Conservation (phyloP, 1,140 invertebrate species). For the Zaprionus capensis region DNA sequence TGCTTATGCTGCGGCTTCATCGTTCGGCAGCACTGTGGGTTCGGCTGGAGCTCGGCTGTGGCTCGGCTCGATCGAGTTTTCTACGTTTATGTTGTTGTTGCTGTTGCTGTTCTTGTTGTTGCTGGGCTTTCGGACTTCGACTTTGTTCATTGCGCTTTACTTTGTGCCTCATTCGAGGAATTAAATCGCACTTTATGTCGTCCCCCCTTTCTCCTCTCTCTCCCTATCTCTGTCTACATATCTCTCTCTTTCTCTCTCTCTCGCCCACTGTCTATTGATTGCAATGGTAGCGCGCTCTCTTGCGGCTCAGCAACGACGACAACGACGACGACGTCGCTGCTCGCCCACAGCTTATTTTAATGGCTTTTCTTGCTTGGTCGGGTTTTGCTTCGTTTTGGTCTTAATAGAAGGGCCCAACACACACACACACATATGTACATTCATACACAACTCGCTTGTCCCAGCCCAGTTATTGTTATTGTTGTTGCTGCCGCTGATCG, state of each 20-base stretch:
- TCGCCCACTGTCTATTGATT: conserved; percentile 24
- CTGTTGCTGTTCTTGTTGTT: conserved; percentile 9
- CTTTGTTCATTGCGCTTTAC: conserved; percentile 81
- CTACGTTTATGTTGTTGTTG: conserved; percentile 42
- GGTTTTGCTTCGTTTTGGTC: conserved; percentile 60
- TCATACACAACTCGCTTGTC: conserved; percentile 12
- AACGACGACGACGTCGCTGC: conserved; percentile 27
- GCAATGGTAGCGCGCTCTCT: conserved; percentile 6
- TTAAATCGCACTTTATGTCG: conserved; percentile 75
- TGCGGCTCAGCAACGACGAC: conserved; percentile 16
- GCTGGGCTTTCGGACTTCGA: conserved; percentile 51
- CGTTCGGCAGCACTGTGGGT: conserved; percentile 24
- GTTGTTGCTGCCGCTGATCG: conserved; percentile 39
- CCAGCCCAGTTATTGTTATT: conserved; percentile 57
- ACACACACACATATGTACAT: conserved; percentile 25
- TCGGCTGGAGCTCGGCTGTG: conserved; percentile 30
- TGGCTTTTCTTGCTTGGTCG: conserved; percentile 74
- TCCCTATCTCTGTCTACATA: conserved; percentile 25
- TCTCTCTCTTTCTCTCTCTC: conserved; percentile 25
- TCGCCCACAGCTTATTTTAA: conserved; percentile 66
- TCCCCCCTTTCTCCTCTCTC: conserved; percentile 16
- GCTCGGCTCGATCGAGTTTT: conserved; percentile 66
- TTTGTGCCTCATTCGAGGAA: conserved; percentile 73
- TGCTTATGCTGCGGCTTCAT: conserved; percentile 61
- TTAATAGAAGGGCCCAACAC: conserved; percentile 73